Percentiles rank a stretch among this genome's conserved stretches.
Conservation (phyloP, 2,797 vertebrate genomes). For the Falco naumanni region DNA sequence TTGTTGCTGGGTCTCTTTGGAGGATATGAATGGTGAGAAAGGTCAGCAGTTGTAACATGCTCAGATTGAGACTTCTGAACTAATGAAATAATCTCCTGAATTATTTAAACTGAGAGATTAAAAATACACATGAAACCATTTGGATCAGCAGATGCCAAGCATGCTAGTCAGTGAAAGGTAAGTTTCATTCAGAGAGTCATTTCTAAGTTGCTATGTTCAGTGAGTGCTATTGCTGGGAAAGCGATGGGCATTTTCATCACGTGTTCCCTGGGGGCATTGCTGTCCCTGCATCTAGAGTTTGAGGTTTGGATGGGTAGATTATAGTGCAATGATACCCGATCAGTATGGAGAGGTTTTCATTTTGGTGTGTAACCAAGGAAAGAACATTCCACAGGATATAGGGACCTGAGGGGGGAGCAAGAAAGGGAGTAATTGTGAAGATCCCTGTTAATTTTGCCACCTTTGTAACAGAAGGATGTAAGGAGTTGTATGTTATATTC, state of each 20-base stretch:
- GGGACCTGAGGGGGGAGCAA: background rate
- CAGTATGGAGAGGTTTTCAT: background rate
- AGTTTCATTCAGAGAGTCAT: background rate
- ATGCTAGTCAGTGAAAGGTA: background rate
- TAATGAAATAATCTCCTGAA: background rate
- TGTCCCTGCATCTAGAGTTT: background rate
- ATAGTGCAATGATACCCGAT: background rate
- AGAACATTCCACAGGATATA: background rate
- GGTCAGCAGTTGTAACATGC: background rate
- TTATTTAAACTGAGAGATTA: background rate
- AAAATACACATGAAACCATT: background rate
- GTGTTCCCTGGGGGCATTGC: background rate
- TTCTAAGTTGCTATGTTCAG: background rate
- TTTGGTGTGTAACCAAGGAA: background rate
- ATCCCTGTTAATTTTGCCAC: background rate
- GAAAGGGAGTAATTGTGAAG: background rate
- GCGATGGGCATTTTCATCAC: background rate
- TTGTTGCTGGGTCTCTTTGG: background rate
- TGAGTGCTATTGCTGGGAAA: background rate
- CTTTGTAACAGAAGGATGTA: background rate
- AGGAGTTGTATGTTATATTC: background rate
- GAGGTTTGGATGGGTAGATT: background rate
- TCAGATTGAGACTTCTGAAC: background rate
- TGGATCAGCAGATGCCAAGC: background rate
- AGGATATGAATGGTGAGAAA: background rate